A percentile compares a stretch with the other conserved stretches of the same genome.
Conservation (phyloP, 2,113 vertebrate genomes). For the Anguilla rostrata region DNA sequence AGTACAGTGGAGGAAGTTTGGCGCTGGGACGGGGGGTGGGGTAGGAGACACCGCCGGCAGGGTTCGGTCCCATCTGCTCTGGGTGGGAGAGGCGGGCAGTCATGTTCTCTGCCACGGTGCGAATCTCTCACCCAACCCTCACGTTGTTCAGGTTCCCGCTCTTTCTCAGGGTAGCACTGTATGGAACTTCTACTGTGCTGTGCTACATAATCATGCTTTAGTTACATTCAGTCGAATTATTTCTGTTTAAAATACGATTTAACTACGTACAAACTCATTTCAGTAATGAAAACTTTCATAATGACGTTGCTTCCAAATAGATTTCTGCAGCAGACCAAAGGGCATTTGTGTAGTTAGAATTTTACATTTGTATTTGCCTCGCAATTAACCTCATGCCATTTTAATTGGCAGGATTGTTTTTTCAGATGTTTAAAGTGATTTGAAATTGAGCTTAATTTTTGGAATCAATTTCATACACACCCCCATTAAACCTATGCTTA, state of each 20-base stretch:
- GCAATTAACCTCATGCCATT: too few relatives aligned
- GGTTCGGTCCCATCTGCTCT: conserved; percentile 48
- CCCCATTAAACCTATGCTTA: too few relatives aligned
- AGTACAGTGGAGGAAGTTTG: conserved; percentile 57
- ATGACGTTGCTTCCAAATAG: too few relatives aligned
- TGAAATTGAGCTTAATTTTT: too few relatives aligned
- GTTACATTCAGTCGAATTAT: not conserved
- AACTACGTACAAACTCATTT: not conserved
- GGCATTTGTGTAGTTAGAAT: too few relatives aligned
- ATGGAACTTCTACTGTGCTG: not conserved
- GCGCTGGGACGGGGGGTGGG: conserved; percentile 9
- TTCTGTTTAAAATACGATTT: not conserved
- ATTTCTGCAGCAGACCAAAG: too few relatives aligned
- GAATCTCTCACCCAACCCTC: not conserved
- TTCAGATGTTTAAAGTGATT: too few relatives aligned
- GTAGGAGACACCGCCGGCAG: conserved; percentile 23
- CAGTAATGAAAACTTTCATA: not conserved
- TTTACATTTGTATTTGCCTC: too few relatives aligned
- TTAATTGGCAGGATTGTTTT: not conserved
- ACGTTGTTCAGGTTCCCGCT: not conserved
- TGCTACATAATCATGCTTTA: not conserved
- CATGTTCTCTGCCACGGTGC: not conserved
- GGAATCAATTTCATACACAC: too few relatives aligned
- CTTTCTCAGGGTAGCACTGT: conserved; percentile 1
- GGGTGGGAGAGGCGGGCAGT: not conserved